Conservation (phyloP, 2,113 vertebrate species). For the Meriones unguiculatus region DNA sequence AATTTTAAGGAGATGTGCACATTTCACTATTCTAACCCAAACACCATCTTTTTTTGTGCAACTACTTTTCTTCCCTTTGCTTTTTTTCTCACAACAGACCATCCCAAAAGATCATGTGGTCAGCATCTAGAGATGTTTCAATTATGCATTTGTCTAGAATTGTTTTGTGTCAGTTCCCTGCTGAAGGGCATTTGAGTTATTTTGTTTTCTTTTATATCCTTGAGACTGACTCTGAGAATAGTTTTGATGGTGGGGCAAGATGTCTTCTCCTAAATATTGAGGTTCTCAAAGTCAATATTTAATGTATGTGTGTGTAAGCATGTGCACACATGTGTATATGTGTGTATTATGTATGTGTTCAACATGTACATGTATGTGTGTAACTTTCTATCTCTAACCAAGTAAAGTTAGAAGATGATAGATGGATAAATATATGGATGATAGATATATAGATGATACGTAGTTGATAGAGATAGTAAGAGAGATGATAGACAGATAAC, state of each 20-base stretch:
- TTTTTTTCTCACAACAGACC: background rate
- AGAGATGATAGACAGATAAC: background rate
- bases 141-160: background rate
- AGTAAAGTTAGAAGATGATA: background rate
- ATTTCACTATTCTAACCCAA: background rate
- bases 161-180: background rate
- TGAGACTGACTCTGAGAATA: constrained; percentile 6
- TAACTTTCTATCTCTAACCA: background rate
- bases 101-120: background rate
- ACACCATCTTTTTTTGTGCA: background rate
- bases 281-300: background rate
- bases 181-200: background rate
- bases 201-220: background rate
- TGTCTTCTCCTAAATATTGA: background rate
- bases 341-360: background rate
- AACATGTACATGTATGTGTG: background rate
- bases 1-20: background rate
- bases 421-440: background rate
- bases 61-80: background rate
- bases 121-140: background rate
- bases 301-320: background rate
- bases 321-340: background rate
- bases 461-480: background rate
- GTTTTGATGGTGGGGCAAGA: background rate
- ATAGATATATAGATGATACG: background rate